Evolutionary conservation across 2,888 invertebrate genomes (phyloP), one percentile per base, ranked within the genome.

Genomic region (Nudaria mundana): DNA sequence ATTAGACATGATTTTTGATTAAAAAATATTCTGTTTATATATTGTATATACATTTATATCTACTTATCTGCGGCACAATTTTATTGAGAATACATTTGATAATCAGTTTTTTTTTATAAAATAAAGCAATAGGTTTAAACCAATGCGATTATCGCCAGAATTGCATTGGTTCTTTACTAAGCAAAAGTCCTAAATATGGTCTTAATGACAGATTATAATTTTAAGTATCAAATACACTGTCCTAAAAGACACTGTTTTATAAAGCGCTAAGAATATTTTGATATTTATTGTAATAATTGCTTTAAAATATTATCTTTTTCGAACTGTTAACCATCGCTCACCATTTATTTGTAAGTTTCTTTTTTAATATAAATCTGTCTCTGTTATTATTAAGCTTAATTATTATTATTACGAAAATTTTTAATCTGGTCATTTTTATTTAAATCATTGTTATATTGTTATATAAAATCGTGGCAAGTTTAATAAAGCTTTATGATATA

Each of bases 371-470:
- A 85, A 81, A 79, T 76, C 76, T 83, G 84, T 85, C 85, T 76
- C 63, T 80, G 76, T 70, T 66, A 74, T 70, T 66, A 74, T 79
- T 84, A 83, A 82, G 81, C 76, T 77, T 75, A 52, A 59, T 68
- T 81, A 80, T 82, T 81, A 81, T 83, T 80, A 86, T 56, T 81
- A 81, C 77, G 70, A 81, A 77, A 85, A 79, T 77, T 82, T 87
- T 85, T 88, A 88, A 88, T 88, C 88, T 88, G 88, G 88, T 88
- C 87, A 88, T 87, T 87, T 83, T 86, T 80, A 84, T 87, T 86
- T 85, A 87, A 85, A 87, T 81, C 84, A 83, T 84, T 86, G 82
- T 86, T 88, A 79, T 85, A 84, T 85, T 85, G 83, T 83, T 85
- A 78, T 78, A 65, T 81, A 74, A 81, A 82, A 82, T 81, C 76